Evolutionary conservation across 2,888 invertebrate genomes (phyloP).

Genomic region (Venusia cambrica): DNA sequence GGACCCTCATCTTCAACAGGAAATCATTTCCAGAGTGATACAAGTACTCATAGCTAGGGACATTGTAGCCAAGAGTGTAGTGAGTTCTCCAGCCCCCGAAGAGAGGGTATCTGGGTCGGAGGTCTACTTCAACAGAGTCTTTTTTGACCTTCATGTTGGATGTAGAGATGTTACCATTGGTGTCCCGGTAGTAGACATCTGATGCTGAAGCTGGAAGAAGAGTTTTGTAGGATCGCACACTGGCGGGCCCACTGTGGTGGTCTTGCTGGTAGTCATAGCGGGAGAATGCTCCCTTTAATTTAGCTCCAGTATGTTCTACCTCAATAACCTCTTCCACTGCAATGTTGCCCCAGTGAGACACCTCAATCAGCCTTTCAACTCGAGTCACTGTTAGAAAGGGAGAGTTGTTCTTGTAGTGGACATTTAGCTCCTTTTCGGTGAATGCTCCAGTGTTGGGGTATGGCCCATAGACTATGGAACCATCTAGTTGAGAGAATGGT

Average conservation of each 20-base stretch:
- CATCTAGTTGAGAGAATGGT: constrained; percentile 89
- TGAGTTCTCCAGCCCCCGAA: constrained; percentile 99
- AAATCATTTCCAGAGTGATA: constrained; percentile 90
- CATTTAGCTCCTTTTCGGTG: constrained; percentile 83
- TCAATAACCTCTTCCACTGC: constrained; percentile 97
- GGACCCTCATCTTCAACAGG: constrained; percentile 93
- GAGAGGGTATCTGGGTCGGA: constrained; percentile 97
- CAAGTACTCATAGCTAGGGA: constrained; percentile 98
- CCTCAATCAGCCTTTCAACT: constrained; percentile 93
- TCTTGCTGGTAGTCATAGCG: constrained; percentile 98
- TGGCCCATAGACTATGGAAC: constrained; percentile 93
- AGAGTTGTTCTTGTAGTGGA: constrained; percentile 98
- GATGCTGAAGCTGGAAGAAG: constrained; percentile 92
- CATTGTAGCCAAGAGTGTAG: constrained; percentile 97
- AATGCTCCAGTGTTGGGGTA: constrained; percentile 86
- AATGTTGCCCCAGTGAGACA: constrained; percentile 99
- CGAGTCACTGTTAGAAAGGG: constrained; percentile 97
- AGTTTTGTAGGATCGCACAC: constrained; percentile 95
- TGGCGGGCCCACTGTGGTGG: constrained; percentile 91
- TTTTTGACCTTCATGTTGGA: constrained; percentile 93
- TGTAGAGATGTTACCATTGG: constrained; percentile 99
- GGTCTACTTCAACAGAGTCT: constrained; percentile 96
- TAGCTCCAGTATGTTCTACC: constrained; percentile 95
- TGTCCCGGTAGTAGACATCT: constrained; percentile 97
- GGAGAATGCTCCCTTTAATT: constrained; percentile 96